Percentiles rank a stretch among this genome's conserved stretches.
Conservation (phyloP, 2,888 invertebrate genomes). For the Choristoneura rosaceana region DNA sequence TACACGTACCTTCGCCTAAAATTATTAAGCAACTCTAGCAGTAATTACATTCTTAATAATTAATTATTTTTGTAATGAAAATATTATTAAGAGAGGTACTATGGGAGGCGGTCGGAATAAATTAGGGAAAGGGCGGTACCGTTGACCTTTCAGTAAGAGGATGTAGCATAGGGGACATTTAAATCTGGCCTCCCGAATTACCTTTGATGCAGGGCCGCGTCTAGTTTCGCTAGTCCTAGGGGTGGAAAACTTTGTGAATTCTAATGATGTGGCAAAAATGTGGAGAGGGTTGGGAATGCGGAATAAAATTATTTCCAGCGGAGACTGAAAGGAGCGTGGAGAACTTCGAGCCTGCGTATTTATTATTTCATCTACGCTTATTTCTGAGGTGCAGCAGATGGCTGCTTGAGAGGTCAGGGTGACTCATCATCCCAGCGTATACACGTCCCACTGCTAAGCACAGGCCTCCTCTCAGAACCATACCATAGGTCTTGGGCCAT, state of each 20-base stretch:
- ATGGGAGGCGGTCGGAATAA: conserved; percentile 30
- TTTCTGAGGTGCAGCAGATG: too few relatives aligned
- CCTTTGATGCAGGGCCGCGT: conserved; percentile 22
- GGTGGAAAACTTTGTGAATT: conserved; percentile 23
- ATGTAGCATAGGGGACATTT: conserved; percentile 59
- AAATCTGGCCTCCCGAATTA: conserved; percentile 56
- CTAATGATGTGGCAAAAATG: conserved; percentile 16
- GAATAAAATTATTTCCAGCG: too few relatives aligned
- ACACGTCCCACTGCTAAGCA: too few relatives aligned
- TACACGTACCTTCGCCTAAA: too few relatives aligned
- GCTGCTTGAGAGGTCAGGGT: too few relatives aligned
- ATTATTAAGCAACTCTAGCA: neutral
- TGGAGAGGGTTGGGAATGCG: neutral
- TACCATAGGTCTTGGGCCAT: too few relatives aligned
- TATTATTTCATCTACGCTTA: too few relatives aligned
- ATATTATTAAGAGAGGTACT: conserved; percentile 37
- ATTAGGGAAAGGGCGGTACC: conserved; percentile 46
- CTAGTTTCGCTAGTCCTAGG: conserved; percentile 21
- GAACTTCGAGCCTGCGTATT: neutral
- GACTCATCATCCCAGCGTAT: too few relatives aligned
- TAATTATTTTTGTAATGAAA: conserved; percentile 36
- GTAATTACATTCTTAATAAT: neutral
- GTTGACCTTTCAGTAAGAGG: conserved; percentile 52
- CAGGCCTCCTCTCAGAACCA: too few relatives aligned
- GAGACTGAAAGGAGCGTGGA: too few relatives aligned